phyloP scores from a whole-genome alignment of 2,113 vertebrate genomes.

The Hymenochirus boettgeri region DNA sequence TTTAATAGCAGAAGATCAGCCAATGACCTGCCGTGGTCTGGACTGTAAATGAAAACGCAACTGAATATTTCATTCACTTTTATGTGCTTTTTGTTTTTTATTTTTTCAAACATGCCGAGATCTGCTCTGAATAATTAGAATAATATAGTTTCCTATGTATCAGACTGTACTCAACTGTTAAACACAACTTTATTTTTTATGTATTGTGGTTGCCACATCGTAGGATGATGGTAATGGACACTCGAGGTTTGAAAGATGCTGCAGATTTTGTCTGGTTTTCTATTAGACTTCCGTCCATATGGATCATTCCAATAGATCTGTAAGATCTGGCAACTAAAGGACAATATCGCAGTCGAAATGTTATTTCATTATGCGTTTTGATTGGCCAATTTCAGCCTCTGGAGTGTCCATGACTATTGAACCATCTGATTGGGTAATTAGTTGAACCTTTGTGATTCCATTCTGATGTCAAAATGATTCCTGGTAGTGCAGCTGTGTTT shows the following conservation, averaged over 20 bases:
- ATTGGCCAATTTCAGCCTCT: not conserved
- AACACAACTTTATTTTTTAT: not conserved
- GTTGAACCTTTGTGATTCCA: not conserved
- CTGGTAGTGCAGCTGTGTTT: too few relatives aligned
- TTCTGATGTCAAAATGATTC: not conserved
- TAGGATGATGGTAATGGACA: not conserved
- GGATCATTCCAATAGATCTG: too few relatives aligned
- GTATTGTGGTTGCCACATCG: not conserved
- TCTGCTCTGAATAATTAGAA: slow-evolving; percentile 3
- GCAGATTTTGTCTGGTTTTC: too few relatives aligned
- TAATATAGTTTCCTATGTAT: slow-evolving; percentile 7
- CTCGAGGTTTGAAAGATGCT: too few relatives aligned
- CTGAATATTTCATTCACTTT: not conserved
- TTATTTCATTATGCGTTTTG: too few relatives aligned
- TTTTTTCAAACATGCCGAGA: slow-evolving; percentile 52
- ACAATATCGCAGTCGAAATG: too few relatives aligned
- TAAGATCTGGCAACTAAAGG: too few relatives aligned
- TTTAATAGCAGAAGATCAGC: slow-evolving; percentile 85
- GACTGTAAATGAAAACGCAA: slow-evolving; percentile 62
- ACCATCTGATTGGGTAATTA: not conserved
- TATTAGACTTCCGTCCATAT: too few relatives aligned
- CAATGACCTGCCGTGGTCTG: slow-evolving; percentile 68
- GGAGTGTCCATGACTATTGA: not conserved
- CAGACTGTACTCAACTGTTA: slow-evolving; percentile 5
- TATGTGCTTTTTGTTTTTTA: slow-evolving; percentile 52